Evolutionary conservation across 37 sponge, comb jelly and placozoan genomes (phyloP), one percentile per base, ranked within the genome.

Genomic region (Beroe ovata): DNA sequence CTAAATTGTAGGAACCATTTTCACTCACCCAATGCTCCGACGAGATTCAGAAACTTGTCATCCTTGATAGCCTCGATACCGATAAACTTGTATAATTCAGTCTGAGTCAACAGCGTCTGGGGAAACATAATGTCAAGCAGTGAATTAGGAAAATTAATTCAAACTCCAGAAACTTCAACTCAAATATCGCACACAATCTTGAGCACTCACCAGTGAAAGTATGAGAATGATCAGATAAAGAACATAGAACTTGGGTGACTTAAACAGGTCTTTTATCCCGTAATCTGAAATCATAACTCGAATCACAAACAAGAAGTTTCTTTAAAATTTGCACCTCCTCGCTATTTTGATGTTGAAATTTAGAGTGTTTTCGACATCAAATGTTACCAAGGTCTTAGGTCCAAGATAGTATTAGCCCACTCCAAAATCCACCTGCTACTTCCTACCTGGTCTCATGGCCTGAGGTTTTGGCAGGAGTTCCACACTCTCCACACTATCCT

Each of bases 51-150:
- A 25, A 77, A 77, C 54, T 77, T 77, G 54, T 77, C 84, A 29
- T 77, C 84, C 8, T 77, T 77, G 35, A 77, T 77, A 0, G 84
- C 84, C 33, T 77, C 84, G 19, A 77, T 77, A 21, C 84, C 84
- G 28, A 77, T 77, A 77, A 77, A 77, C 84, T 77, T 77, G 47
- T 77, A 77, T 1, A 77, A 54, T 54, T 77, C 84, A 0, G 84
- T 77, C 21, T 30, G 33, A 3, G 84, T 77, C 84, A 77, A 29
- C 47, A 77, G 38, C 84, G 54, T 42, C 84, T 77, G 84, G 41
- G 3, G 54, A 77, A 16, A 47, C 11, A 47, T 47, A 16, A 11
- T n/a, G n/a, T n/a, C n/a, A n/a, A n/a, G n/a, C n/a, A n/a, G n/a
- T n/a, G 54, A 16, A 16, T 47, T 47, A 47, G 54, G 54, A 47